Base-by-base conservation (phyloP, 2,888 invertebrate species). In the Choreutis nemorana region DNA sequence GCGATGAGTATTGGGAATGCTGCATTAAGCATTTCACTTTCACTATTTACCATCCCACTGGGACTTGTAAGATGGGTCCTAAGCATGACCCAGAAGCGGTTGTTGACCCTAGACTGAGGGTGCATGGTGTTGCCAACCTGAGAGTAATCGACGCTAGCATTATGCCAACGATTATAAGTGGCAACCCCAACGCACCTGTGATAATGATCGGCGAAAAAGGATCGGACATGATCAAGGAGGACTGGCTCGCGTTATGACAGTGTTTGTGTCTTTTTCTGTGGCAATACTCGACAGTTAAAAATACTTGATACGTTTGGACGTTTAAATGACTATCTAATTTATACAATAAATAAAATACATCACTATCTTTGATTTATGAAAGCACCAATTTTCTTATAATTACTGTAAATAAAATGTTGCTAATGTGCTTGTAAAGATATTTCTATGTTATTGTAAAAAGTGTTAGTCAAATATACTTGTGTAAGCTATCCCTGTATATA, bases 201-300 rank as follows among this genome's bases (percentile, higher is more conserved):
- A 91, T 94, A 24, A 94, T 94, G 91, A 93, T 94, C 29, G 94
- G 89, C 0, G 94, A 94, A 50, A 94, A 94, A 57, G 92, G 86
- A 0, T 87, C 93, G 4, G 94, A 94, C 54, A 85, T 94, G 83
- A 90, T 94, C 37, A 93, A 92, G 56, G 87, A 91, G 56, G 91
- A 92, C 62, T 92, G 91, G 91, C 82, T 83, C 29, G 70, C 66
- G 44, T 78, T 66, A 73, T 78, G 77, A 79, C 68, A 65, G 59
- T 51, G 60, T 54, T 52, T 23, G 5, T 18, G n/a, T n/a, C n/a
- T n/a, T n/a, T n/a, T n/a, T n/a, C n/a, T n/a, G n/a, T n/a, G n/a
- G n/a, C n/a, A n/a, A n/a, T n/a, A n/a, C n/a, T n/a, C n/a, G n/a
- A n/a, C n/a, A n/a, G n/a, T n/a, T n/a, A n/a, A n/a, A n/a, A n/a